Evolutionary conservation across 2,113 vertebrate genomes (phyloP).

Genomic region (Neogobius melanostomus): DNA sequence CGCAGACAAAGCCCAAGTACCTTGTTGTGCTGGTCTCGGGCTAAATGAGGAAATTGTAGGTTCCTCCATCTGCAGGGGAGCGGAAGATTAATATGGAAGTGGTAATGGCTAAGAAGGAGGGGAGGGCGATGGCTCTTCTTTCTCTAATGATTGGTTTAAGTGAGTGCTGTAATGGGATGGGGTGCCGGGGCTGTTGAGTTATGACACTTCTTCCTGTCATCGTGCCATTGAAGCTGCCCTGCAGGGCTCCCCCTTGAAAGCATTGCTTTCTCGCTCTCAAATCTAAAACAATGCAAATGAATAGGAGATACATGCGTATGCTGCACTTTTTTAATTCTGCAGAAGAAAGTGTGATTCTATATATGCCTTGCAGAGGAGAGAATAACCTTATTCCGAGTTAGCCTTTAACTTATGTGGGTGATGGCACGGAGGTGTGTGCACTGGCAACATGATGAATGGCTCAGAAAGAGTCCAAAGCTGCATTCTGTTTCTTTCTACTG

Average conservation of each 20-base stretch:
- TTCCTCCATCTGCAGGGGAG: constrained; percentile 40
- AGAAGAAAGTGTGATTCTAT: constrained; percentile 29
- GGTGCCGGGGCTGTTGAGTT: constrained; percentile 55
- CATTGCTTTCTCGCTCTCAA: constrained; percentile 14
- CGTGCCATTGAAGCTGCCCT: constrained; percentile 18
- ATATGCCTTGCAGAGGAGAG: constrained; percentile 34
- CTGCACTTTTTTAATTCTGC: constrained; percentile 20
- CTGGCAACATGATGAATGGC: constrained; percentile 54
- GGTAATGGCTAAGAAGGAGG: constrained; percentile 59
- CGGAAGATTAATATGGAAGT: constrained; percentile 58
- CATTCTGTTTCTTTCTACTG: constrained; percentile 31
- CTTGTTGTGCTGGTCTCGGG: constrained; percentile 30
- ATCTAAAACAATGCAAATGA: constrained; percentile 13
- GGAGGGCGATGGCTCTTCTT: constrained; percentile 65
- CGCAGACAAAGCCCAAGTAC: constrained; percentile 29
- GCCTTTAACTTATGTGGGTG: constrained; percentile 58
- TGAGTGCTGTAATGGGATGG: constrained; percentile 72
- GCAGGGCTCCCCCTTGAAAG: constrained; percentile 13
- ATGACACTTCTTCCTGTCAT: constrained; percentile 39
- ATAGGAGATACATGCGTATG: constrained; percentile 2
- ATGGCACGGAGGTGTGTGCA: constrained; percentile 42
- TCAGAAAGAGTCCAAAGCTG: constrained; percentile 14
- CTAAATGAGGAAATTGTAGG: constrained; percentile 49
- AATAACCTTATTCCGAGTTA: constrained; percentile 45
- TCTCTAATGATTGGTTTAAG: constrained; percentile 75